Conservation (phyloP, 2,888 invertebrate genomes). For the Linyphia triangularis region DNA sequence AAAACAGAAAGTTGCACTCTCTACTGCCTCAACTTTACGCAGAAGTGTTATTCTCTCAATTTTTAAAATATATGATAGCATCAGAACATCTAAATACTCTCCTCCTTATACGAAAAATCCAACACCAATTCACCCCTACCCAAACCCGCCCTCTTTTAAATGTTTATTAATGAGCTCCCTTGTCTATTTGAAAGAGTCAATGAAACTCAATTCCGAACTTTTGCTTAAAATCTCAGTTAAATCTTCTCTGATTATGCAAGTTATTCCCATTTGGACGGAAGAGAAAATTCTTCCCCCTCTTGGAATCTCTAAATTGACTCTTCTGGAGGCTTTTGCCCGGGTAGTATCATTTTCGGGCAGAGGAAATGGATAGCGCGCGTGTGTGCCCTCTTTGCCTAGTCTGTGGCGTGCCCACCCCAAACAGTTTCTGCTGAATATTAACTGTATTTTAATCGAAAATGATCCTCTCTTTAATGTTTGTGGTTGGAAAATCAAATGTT, state of each 20-base stretch:
- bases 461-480: constrained; percentile 66
- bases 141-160: constrained; percentile 32
- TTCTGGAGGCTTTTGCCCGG: neutral
- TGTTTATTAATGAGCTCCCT: constrained; percentile 50
- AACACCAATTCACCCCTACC: constrained; percentile 48
- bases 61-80: neutral
- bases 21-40: neutral
- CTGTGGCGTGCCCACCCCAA: constrained; percentile 52
- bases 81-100: neutral
- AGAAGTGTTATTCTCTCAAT: neutral
- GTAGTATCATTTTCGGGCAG: constrained; percentile 38
- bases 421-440: constrained; percentile 74
- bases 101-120: constrained; percentile 10
- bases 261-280: constrained; percentile 61
- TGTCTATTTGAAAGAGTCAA: constrained; percentile 51
- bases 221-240: constrained; percentile 73
- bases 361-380: constrained; percentile 63
- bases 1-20: neutral
- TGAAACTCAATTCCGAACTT: constrained; percentile 71
- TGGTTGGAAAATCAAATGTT: constrained; percentile 73
- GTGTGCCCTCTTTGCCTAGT: constrained; percentile 25
- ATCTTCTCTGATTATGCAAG: constrained; percentile 69
- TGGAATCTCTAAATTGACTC: constrained; percentile 51
- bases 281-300: constrained; percentile 60
- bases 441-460: constrained; percentile 75